Evolutionary conservation across 1,140 invertebrate species (phyloP).

Genomic region (Pteromalus puparum): DNA sequence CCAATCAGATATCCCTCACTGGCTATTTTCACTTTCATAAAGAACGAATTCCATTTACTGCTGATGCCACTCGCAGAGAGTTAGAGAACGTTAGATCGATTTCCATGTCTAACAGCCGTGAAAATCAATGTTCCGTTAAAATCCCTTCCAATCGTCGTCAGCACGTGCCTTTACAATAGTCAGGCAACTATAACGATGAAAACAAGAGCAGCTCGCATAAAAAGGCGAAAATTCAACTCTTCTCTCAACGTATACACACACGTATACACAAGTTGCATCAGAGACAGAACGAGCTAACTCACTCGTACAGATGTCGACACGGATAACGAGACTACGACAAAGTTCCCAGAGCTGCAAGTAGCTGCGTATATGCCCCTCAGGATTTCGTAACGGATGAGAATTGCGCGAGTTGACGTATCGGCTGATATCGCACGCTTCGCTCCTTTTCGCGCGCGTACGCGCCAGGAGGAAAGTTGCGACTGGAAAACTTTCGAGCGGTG

Average conservation of each 20-base stretch:
- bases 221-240: not conserved
- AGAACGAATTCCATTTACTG: not conserved
- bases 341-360: not conserved
- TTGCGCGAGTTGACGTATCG: conserved; percentile 15
- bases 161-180: not conserved
- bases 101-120: not conserved
- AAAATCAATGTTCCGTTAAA: conserved; percentile 16
- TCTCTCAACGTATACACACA: not conserved
- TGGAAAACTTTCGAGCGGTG: not conserved
- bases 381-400: conserved; percentile 18
- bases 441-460: not conserved
- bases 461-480: not conserved
- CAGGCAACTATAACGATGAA: not conserved
- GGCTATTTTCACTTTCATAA: not conserved
- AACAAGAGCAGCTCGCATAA: not conserved
- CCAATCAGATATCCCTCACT: not conserved
- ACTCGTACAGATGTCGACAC: not conserved
- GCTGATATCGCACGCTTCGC: conserved; percentile 4
- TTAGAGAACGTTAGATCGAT: not conserved
- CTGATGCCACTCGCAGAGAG: not conserved
- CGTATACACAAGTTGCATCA: not conserved
- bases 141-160: not conserved
- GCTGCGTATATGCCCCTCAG: not conserved
- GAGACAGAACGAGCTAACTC: not conserved
- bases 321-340: not conserved